Evolutionary conservation across 2,113 vertebrate species (phyloP), one percentile per base, ranked within the genome.

Genomic region (Promerops cafer): DNA sequence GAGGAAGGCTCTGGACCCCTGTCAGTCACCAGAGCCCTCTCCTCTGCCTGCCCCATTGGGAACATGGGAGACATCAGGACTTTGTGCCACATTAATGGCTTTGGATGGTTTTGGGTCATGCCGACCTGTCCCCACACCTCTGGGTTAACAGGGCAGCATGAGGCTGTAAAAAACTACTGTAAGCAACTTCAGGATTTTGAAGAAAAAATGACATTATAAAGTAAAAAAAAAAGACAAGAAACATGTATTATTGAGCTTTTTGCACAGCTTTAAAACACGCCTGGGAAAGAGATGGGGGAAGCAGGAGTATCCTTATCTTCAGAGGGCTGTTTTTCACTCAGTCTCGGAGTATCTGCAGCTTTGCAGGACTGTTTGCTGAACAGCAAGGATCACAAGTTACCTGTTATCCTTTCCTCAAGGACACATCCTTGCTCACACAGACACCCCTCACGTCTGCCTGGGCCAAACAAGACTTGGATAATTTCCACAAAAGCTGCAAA

Each of bases 371-470:
- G 86, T 86, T 91, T 94, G 42, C 64, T 28, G 77, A 68, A 37
- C 59, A 87, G 60, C 47, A 70, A 71, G 77, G 76, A 56, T 86
- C 87, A 80, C 54, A 14, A 74, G 83, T 16, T 28, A 24, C 80
- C 84, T 87, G 56, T 71, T 94, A 14, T 92, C 30, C 71, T 33
- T 60, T 27, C 7, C 87, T 30, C 95, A 97, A 96, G 96, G 95
- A 90, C 90, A 30, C 59, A 24, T 88, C 63, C n/a, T 57, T 3
- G 0, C 75, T 92, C 31, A 1, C 70, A 15, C 59, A 83, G 80
- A 28, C 56, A 75, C 27, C 1, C 5, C 33, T 90, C 76, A 18
- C 61, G 26, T 89, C 83, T 88, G 64, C 72, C 64, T 1, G 7
- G 18, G 63, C 60, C 68, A 87, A 96, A 79, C 28, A 33, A 6